A percentile compares a stretch with the other conserved stretches of the same genome.
Conservation (phyloP, 2,113 vertebrate species). For the Entomyzon cyanotis region DNA sequence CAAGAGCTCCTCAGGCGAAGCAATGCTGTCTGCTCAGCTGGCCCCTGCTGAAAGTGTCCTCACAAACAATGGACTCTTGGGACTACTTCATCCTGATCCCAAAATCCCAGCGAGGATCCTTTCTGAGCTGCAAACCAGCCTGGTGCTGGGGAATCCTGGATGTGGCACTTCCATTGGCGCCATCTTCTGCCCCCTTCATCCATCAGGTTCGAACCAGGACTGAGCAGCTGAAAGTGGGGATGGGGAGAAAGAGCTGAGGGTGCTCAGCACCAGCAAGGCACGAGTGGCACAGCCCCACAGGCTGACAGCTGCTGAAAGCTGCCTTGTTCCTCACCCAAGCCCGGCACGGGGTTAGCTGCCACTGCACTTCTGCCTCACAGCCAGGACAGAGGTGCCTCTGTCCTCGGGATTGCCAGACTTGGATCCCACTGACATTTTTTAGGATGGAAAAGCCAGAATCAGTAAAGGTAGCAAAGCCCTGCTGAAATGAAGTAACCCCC, state of each 20-base stretch:
- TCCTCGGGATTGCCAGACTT: neutral
- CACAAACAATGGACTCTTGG: neutral
- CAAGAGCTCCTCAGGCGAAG: neutral
- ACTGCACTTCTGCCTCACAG: neutral
- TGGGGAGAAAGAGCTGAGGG: neutral
- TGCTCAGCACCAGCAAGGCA: neutral
- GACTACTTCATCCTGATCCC: neutral
- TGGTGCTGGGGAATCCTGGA: neutral
- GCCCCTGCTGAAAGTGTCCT: rapidly evolving
- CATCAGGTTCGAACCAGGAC: rapidly evolving
- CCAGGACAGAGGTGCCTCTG: conserved; percentile 36
- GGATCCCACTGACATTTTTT: neutral
- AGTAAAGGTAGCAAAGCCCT: neutral
- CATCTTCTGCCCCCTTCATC: too few relatives aligned
- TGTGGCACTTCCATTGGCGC: rapidly evolving
- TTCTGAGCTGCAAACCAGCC: neutral
- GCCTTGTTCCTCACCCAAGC: neutral
- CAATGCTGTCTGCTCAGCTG: rapidly evolving
- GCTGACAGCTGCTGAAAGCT: neutral
- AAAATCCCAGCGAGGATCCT: neutral
- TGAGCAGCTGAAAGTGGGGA: rapidly evolving
- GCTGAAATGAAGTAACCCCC: neutral
- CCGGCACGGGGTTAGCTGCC: neutral
- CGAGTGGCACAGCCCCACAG: rapidly evolving
- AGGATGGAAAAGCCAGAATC: neutral